Percentiles rank a stretch among this genome's conserved stretches.
These are phyloP conservation scores for Leptobrachium leishanense DNA, from an alignment of 2,113 vertebrate genomes.

Conservation along the genomic window DNA sequence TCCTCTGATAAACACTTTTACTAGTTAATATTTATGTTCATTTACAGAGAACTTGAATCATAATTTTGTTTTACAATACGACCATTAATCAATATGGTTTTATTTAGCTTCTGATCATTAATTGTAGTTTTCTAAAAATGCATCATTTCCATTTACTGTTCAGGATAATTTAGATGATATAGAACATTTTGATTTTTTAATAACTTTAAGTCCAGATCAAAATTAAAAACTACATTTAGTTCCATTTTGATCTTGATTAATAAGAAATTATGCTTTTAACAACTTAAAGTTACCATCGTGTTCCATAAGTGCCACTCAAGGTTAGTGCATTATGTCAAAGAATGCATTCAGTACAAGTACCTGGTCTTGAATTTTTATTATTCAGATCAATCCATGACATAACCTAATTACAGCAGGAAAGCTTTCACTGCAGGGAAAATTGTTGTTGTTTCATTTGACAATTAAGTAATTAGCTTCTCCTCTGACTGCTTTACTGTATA, in stretches of 20 bases:
- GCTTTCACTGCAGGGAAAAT: conserved; percentile 65
- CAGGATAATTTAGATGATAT: too few relatives aligned
- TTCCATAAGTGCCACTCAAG: neutral
- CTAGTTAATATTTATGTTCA: too few relatives aligned
- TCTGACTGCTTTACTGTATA: conserved; percentile 59
- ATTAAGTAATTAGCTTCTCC: conserved; percentile 71
- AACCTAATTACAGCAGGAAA: conserved; percentile 68
- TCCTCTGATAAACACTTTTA: too few relatives aligned
- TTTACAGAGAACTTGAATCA: too few relatives aligned
- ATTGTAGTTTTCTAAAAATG: too few relatives aligned
- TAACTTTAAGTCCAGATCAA: neutral
- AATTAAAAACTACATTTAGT: neutral
- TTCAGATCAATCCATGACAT: conserved; percentile 65
- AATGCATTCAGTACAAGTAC: conserved; percentile 54
- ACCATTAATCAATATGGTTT: too few relatives aligned
- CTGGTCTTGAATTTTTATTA: conserved; percentile 65
- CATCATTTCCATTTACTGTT: too few relatives aligned
- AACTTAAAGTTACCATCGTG: neutral
- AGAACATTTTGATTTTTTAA: too few relatives aligned
- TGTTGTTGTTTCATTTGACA: conserved; percentile 69
- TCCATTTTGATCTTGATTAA: neutral
- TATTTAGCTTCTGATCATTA: too few relatives aligned
- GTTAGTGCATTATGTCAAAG: conserved; percentile 59
- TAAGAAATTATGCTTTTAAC: neutral
- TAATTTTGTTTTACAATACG: too few relatives aligned